These are phyloP conservation scores for Plumapathes pennacea DNA, from an alignment of 92 coral and sea anemone genomes.

Conservation along the genomic window DNA sequence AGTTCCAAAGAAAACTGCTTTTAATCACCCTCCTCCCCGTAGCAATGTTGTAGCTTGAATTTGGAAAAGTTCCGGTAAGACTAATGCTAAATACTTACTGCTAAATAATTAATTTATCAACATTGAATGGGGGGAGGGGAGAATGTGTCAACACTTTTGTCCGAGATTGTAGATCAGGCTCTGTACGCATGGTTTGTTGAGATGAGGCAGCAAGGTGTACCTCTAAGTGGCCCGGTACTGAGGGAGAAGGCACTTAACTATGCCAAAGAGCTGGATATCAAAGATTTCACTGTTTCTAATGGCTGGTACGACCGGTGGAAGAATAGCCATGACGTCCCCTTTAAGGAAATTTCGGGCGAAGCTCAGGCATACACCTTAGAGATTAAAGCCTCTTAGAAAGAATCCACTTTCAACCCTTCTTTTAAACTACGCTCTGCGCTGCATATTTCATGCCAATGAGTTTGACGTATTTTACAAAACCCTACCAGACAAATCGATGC, in stretches of 20 bases:
- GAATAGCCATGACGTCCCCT: slow-evolving; percentile 46
- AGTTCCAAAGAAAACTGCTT: too few relatives aligned
- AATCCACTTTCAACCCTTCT: slow-evolving; percentile 43
- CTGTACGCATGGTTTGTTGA: slow-evolving; percentile 57
- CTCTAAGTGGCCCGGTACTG: slow-evolving; percentile 59
- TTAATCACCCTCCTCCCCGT: too few relatives aligned
- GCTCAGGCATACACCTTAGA: slow-evolving; percentile 54
- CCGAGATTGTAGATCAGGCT: slow-evolving; percentile 42
- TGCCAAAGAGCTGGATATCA: slow-evolving; percentile 57
- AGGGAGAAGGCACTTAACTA: slow-evolving; percentile 59
- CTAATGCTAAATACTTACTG: too few relatives aligned
- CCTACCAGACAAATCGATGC: slow-evolving; percentile 39
- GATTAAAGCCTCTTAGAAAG: slow-evolving; percentile 48
- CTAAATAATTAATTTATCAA: too few relatives aligned
- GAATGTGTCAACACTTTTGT: too few relatives aligned
- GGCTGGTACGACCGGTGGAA: slow-evolving; percentile 63
- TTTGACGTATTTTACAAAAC: slow-evolving; percentile 8
- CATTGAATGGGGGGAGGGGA: too few relatives aligned
- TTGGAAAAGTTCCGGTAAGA: too few relatives aligned
- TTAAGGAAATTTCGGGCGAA: slow-evolving; percentile 51
- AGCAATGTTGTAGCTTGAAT: too few relatives aligned
- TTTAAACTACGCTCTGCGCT: slow-evolving; percentile 42
- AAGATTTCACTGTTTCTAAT: slow-evolving; percentile 57
- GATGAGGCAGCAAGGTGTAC: slow-evolving; percentile 55
- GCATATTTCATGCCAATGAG: slow-evolving; percentile 41